Percentiles rank a stretch among this genome's conserved stretches.
Conservation (phyloP, 2,888 invertebrate genomes). For the Drosophila aldrichi region DNA sequence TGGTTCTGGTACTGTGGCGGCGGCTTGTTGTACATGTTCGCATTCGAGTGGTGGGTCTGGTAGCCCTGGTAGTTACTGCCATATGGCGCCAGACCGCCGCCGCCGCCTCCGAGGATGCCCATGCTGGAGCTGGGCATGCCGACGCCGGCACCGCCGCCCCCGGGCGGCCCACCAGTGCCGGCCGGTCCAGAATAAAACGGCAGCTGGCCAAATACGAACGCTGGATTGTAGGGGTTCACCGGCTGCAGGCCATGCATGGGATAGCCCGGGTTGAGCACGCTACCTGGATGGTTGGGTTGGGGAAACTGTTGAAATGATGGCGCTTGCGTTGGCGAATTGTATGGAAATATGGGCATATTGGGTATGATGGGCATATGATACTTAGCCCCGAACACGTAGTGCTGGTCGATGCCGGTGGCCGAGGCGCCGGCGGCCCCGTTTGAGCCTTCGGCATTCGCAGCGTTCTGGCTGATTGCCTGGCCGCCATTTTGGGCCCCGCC, state of each 20-base stretch:
- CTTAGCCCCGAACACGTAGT: slow-evolving; percentile 85
- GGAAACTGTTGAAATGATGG: slow-evolving; percentile 85
- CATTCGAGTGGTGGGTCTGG: slow-evolving; percentile 77
- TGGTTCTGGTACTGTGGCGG: slow-evolving; percentile 85
- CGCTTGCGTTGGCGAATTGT: slow-evolving; percentile 83
- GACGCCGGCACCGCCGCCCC: slow-evolving; percentile 75
- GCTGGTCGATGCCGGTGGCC: slow-evolving; percentile 82
- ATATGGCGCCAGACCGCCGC: slow-evolving; percentile 81
- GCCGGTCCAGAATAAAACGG: slow-evolving; percentile 82
- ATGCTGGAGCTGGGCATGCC: slow-evolving; percentile 83
- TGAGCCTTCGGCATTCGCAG: slow-evolving; percentile 34
- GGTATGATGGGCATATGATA: slow-evolving; percentile 83
- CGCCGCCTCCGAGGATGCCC: slow-evolving; percentile 76
- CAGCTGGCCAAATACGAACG: slow-evolving; percentile 84
- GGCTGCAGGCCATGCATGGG: slow-evolving; percentile 83
- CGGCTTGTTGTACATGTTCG: slow-evolving; percentile 85
- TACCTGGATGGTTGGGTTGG: slow-evolving; percentile 85
- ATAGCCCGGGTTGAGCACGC: slow-evolving; percentile 83
- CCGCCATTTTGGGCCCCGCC: slow-evolving; percentile 43
- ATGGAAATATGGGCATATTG: slow-evolving; percentile 84
- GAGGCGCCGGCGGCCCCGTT: slow-evolving; percentile 68
- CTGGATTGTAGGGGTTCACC: slow-evolving; percentile 84
- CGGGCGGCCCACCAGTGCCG: slow-evolving; percentile 84
- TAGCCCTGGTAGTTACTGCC: slow-evolving; percentile 82
- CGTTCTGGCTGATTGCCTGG: slow-evolving; percentile 31